phyloP scores from a whole-genome alignment of 2,888 invertebrate species.

The Lacanobia wlatinum region DNA sequence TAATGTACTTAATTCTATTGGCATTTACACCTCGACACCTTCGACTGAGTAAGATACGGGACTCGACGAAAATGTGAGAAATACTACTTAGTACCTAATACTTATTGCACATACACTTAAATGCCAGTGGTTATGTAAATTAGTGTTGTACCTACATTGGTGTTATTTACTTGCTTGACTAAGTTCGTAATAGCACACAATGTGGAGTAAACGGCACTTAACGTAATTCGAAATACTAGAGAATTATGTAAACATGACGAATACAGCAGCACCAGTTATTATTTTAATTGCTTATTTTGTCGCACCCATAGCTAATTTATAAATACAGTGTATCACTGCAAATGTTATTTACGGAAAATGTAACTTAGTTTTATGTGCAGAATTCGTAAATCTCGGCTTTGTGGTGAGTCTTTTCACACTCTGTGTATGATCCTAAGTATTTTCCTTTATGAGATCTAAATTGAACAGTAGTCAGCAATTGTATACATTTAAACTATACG shows the following conservation, averaged over 20 bases:
- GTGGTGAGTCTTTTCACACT: background rate
- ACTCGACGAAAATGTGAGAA: background rate
- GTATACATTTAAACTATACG: background rate
- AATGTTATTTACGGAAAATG: background rate
- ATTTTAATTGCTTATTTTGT: slow-evolving; percentile 46
- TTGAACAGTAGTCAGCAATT: background rate
- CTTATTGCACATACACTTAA: slow-evolving; percentile 21
- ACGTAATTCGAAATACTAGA: slow-evolving; percentile 46
- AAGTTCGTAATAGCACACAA: slow-evolving; percentile 38
- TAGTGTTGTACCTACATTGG: background rate
- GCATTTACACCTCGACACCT: slow-evolving; percentile 47
- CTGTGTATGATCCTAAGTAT: background rate
- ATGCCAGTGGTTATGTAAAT: slow-evolving; percentile 38
- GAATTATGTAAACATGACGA: slow-evolving; percentile 40
- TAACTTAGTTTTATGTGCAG: background rate
- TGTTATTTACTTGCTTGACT: slow-evolving; percentile 36
- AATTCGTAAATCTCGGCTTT: background rate
- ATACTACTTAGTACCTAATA: slow-evolving; percentile 3
- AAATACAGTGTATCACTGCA: background rate
- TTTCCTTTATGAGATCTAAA: background rate
- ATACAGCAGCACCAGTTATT: slow-evolving; percentile 36
- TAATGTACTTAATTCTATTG: slow-evolving; percentile 44
- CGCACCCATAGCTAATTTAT: background rate
- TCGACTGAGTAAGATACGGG: no score
- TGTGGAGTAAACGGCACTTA: slow-evolving; percentile 43